Percentiles rank a stretch among this genome's conserved stretches.
phyloP scores from a whole-genome alignment of 2,888 invertebrate genomes.

The Neoscelio sp. region DNA sequence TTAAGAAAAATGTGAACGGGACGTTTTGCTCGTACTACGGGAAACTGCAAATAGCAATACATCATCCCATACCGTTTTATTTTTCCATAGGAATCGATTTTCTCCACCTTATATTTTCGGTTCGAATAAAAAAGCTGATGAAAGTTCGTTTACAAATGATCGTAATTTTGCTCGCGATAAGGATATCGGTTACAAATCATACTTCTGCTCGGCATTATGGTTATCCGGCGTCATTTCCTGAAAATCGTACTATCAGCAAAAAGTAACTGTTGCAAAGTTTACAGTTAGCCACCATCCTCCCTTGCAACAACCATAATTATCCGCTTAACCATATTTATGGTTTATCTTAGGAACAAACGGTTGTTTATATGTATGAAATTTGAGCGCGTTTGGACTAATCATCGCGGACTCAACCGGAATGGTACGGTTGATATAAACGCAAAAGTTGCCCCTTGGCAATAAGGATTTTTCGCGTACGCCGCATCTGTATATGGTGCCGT shows the following conservation, averaged over 20 bases:
- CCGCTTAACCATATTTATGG: constrained; percentile 41
- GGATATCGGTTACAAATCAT: constrained; percentile 30
- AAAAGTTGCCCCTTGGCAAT: constrained; percentile 23
- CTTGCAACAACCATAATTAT: constrained; percentile 53
- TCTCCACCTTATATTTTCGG: no score
- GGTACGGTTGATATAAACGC: background rate
- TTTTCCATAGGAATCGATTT: no score
- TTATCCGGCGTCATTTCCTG: constrained; percentile 40
- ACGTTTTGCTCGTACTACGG: no score
- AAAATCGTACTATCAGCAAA: constrained; percentile 42
- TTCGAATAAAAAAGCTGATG: no score
- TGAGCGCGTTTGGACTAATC: constrained; percentile 14
- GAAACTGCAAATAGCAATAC: no score
- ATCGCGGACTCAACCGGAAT: background rate
- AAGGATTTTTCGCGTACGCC: constrained; percentile 41
- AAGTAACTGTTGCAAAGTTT: constrained; percentile 47
- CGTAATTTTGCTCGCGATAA: constrained; percentile 20
- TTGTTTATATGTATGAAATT: constrained; percentile 3
- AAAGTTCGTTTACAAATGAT: constrained; percentile 9
- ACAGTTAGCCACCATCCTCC: constrained; percentile 49
- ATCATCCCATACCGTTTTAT: no score
- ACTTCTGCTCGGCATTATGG: constrained; percentile 17
- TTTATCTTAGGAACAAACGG: no score
- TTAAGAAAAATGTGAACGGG: no score
- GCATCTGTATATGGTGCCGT: constrained; percentile 61